These are phyloP conservation scores for Drosophila infuscata DNA, from an alignment of 2,888 invertebrate species.

Conservation along the genomic window DNA sequence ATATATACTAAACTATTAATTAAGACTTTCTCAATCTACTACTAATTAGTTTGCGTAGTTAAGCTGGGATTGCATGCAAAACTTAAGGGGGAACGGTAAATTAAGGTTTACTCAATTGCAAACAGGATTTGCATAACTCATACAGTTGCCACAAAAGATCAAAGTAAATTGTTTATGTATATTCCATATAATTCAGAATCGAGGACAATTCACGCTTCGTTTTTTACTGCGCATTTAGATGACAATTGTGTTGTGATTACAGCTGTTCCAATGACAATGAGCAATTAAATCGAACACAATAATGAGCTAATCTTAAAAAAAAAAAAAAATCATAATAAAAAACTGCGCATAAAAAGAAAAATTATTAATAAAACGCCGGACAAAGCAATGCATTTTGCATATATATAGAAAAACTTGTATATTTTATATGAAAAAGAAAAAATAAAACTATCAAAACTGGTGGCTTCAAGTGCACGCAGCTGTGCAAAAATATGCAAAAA, in stretches of 20 bases:
- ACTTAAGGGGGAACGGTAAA: not conserved
- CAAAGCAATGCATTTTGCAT: slow-evolving; percentile 15
- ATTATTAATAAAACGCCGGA: slow-evolving; percentile 3
- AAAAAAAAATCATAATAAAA: not conserved
- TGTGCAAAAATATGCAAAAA: slow-evolving; percentile 72
- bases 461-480: slow-evolving; percentile 75
- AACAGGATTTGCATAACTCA: not conserved
- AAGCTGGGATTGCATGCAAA: not conserved
- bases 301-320: slow-evolving; percentile 63
- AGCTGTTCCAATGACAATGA: slow-evolving; percentile 58
- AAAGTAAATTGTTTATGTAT: too few relatives aligned
- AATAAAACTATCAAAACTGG: slow-evolving; percentile 32
- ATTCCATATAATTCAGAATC: slow-evolving; percentile 2
- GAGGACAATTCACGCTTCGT: slow-evolving; percentile 9
- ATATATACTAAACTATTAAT: not conserved
- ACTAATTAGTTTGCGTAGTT: not conserved
- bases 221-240: slow-evolving; percentile 62
- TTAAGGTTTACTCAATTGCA: not conserved
- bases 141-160: not conserved
- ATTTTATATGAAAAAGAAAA: slow-evolving; percentile 9
- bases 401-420: slow-evolving; percentile 5
- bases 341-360: slow-evolving; percentile 19
- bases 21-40: too few relatives aligned
- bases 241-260: slow-evolving; percentile 53
- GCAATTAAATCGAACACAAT: slow-evolving; percentile 60